These are phyloP conservation scores for Hoplodrina ambigua DNA, from an alignment of 2,888 invertebrate genomes.

Conservation along the genomic window DNA sequence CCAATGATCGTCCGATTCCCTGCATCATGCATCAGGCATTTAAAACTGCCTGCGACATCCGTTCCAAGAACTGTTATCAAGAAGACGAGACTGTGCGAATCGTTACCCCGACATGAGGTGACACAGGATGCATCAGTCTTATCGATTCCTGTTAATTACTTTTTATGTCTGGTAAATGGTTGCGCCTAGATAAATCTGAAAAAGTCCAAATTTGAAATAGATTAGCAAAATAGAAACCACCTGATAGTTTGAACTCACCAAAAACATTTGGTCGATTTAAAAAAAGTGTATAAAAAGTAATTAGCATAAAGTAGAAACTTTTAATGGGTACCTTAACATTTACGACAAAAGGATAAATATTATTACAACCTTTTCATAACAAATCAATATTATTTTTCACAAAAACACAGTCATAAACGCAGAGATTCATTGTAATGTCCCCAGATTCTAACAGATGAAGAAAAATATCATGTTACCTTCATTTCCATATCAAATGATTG, in stretches of 20 bases:
- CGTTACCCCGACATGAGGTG: constrained; percentile 17
- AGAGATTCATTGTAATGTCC: constrained; percentile 8
- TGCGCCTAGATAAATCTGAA: too few species aligned
- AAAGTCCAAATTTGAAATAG: background rate
- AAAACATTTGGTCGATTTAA: background rate
- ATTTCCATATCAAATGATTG: constrained; percentile 9
- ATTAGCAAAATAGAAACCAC: background rate
- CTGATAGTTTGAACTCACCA: too few species aligned
- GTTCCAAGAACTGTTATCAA: constrained; percentile 47
- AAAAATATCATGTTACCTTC: constrained; percentile 25
- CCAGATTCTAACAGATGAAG: background rate
- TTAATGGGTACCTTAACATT: too few species aligned
- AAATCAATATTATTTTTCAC: constrained; percentile 4
- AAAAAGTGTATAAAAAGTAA: background rate
- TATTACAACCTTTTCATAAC: background rate
- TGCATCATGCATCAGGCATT: constrained; percentile 42
- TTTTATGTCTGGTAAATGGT: too few species aligned
- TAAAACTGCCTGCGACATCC: constrained; percentile 48
- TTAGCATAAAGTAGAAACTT: too few species aligned
- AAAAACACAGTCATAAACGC: constrained; percentile 29
- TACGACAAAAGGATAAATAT: too few species aligned
- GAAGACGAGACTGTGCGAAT: constrained; percentile 29
- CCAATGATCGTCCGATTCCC: constrained; percentile 16
- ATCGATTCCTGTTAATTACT: constrained; percentile 13
- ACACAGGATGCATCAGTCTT: constrained; percentile 3